Evolutionary conservation across 2,888 invertebrate species (phyloP).

Genomic region (Matsumyia berberina): DNA sequence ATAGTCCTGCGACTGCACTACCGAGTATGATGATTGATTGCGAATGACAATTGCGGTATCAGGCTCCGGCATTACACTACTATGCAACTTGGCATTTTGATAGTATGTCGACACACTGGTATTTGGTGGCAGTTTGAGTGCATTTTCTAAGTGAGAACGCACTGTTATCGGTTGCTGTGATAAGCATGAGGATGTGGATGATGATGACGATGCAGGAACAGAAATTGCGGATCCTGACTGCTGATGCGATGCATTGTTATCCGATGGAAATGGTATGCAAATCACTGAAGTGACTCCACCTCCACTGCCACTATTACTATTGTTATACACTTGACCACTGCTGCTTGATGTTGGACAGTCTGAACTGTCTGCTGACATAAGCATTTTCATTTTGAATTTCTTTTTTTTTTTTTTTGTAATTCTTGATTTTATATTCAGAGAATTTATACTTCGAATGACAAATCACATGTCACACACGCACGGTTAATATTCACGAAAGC

Average conservation of each 20-base stretch:
- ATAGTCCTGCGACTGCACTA: constrained; percentile 68
- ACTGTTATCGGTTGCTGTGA: constrained; percentile 77
- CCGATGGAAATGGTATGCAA: constrained; percentile 79
- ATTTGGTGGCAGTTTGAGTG: constrained; percentile 82
- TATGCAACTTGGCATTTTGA: constrained; percentile 81
- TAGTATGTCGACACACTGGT: constrained; percentile 83
- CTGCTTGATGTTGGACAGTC: constrained; percentile 82
- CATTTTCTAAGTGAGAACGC: constrained; percentile 82
- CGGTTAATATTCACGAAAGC: constrained; percentile 32
- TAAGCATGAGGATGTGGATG: constrained; percentile 77
- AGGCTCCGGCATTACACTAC: constrained; percentile 53
- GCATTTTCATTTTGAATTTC: constrained; percentile 80
- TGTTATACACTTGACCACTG: constrained; percentile 77
- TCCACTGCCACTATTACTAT: constrained; percentile 64
- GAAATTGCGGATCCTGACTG: constrained; percentile 52
- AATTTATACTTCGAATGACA: constrained; percentile 3
- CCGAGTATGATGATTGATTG: constrained; percentile 61
- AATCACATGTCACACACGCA: constrained; percentile 46
- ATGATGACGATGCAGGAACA: constrained; percentile 75
- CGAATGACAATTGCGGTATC: constrained; percentile 67
- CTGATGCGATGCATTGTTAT: constrained; percentile 63
- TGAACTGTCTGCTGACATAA: constrained; percentile 84
- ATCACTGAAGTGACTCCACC: constrained; percentile 81
- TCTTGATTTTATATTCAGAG: background rate
- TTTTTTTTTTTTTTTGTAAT: constrained; percentile 23